These are phyloP conservation scores for Hystrix brachyura DNA, from an alignment of 2,113 vertebrate species.

Conservation along the genomic window DNA sequence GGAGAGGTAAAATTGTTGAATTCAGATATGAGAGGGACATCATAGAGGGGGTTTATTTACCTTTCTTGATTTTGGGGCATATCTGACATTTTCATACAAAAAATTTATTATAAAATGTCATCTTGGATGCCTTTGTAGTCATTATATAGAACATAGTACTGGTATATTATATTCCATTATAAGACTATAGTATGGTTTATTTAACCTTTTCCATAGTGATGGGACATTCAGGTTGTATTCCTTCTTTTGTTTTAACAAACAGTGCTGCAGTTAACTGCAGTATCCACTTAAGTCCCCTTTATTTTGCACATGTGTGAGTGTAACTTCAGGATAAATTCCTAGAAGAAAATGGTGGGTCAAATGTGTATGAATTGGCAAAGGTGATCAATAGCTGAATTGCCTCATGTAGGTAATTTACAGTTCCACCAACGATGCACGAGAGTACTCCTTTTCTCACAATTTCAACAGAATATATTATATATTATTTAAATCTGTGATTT, in stretches of 20 bases:
- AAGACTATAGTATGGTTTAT: background rate
- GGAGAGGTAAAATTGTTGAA: background rate
- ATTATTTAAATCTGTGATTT: background rate
- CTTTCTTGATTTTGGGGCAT: background rate
- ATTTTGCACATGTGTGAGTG: background rate
- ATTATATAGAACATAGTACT: background rate
- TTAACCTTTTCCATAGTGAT: background rate
- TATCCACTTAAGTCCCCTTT: background rate
- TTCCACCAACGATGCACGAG: background rate
- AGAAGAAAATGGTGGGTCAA: constrained; percentile 14
- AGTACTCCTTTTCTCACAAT: background rate
- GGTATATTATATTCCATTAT: background rate
- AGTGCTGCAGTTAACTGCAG: background rate
- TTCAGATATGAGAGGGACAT: background rate
- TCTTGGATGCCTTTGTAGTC: background rate
- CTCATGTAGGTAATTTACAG: background rate
- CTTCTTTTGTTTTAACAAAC: background rate
- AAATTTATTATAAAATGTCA: background rate
- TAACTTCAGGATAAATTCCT: constrained; percentile 43
- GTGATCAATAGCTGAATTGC: background rate
- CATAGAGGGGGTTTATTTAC: background rate
- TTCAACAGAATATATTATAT: background rate
- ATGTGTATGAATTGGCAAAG: background rate
- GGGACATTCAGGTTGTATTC: background rate
- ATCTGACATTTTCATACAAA: background rate